Evolutionary conservation across 2,113 vertebrate species (phyloP).

Genomic region (Sinocyclocheilus rhinocerous): DNA sequence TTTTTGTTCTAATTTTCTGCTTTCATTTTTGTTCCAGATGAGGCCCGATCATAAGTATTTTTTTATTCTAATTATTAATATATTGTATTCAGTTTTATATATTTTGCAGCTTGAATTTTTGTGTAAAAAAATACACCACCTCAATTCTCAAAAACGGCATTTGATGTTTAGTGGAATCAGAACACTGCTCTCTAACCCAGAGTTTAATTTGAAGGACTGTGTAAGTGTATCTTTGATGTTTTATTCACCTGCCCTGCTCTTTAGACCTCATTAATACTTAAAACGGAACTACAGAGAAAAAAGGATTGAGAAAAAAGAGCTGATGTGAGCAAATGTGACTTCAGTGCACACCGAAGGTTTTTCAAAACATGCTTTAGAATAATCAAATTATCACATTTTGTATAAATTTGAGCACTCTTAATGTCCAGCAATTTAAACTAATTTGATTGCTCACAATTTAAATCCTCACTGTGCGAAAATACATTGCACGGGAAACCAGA

Average conservation of each 20-base stretch:
- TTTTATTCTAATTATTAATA: neutral
- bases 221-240: constrained; percentile 54
- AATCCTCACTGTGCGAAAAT: neutral
- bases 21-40: neutral
- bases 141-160: constrained; percentile 10
- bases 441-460: neutral
- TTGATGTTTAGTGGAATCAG: constrained; percentile 48
- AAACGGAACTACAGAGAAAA: constrained; percentile 38
- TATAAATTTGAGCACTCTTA: constrained; percentile 5
- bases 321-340: constrained; percentile 14
- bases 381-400: neutral
- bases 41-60: neutral
- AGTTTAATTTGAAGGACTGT: constrained; percentile 48
- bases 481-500: neutral
- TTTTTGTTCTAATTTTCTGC: neutral
- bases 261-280: constrained; percentile 53
- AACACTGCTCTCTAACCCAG: constrained; percentile 26
- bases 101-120: constrained; percentile 6
- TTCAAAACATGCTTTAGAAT: neutral
- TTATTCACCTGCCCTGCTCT: constrained; percentile 49
- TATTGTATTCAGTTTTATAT: neutral
- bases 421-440: neutral
- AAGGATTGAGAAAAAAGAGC: constrained; percentile 21
- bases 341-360: constrained; percentile 4
- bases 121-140: neutral